Evolutionary conservation across 2,113 vertebrate species (phyloP), one percentile per base, ranked within the genome.

Genomic region (Anguilla japonica): DNA sequence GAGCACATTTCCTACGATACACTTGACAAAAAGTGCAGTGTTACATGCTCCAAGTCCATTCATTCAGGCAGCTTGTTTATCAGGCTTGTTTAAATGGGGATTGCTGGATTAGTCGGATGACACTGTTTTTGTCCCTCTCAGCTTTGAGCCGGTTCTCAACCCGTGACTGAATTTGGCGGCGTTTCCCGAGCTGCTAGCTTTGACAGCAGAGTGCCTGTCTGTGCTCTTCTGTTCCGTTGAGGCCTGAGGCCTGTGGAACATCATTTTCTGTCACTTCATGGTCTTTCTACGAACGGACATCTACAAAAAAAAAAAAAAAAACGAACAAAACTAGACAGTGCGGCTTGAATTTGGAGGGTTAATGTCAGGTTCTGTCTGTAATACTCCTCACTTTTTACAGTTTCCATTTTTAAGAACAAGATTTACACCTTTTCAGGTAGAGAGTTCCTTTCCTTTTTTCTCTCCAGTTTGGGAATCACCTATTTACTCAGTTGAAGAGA

Each of bases 41-140:
- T 78, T 78, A 53, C 39, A 85, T 26, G 20, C 84, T 53, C 84
- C 20, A 53, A 39, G 83, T 40, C 84, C 71, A 79, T 85, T 85
- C 50, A 78, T 85, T 78, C 40, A 18, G 71, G 53, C 63, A 18
- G 39, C 67, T 5, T 15, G 41, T 43, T 41, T 79, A 53, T 85
- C 29, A 20, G 41, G 43, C 41, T 85, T 85, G 63, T 20, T 2
- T 85, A 85, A 79, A 71, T 34, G 7, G 34, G 43, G 41, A 29
- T 22, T 0, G 40, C 20, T 71, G 83, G 29, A 75, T 79, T 67
- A 41, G 67, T 75, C 11, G 63, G 26, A 46, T 50, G 39, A 41
- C 63, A 26, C 56, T 84, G 15, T 46, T 53, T 14, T 83, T 41
- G 13, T 22, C 56, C 26, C 50, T 39, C 82, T 57, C 29, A 40